Evolutionary conservation across 23 tunicate species (phyloP), one percentile per base, ranked within the genome.

Genomic region (Phallusia fumigata): DNA sequence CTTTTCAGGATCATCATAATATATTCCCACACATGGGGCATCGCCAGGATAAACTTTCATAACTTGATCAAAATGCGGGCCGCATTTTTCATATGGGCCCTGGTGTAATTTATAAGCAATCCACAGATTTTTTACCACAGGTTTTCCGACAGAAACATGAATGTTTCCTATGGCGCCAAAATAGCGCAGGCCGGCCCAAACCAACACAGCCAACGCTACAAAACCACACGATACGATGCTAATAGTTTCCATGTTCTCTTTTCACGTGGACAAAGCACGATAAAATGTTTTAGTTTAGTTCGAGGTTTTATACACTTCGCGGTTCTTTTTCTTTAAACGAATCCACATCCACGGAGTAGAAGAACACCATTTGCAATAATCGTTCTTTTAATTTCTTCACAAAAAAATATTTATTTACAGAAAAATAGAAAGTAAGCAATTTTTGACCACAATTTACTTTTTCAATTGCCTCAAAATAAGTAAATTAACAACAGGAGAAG

Each of bases 41-140:
- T 84, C 77, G 6, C 50, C 86, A n/a, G 87, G 87, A 53, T 65
- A 58, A 53, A 51, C 35, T 73, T 79, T 31, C 2, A 30, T 22
- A 52, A 53, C 64, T 84, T 84, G 81, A 21, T 65, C 50, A 30
- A 84, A 84, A 53, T 84, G 87, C 13, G 87, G 75, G 34, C 81
- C 87, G 76, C 87, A 84, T 31, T 84, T 76, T 76, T 84, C 53
- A 45, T 84, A 84, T 0, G 87, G 81, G 3, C 87, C 87, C 18
- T 22, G 10, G 32, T 84, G 81, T 19, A 31, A 12, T 64, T 84
- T 84, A 33, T 84, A 84, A 18, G 87, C 87, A 84, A 84, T 84
- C 87, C 87, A 84, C 10, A 84, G 81, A 76, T 84, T 76, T 24
- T 36, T 76, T 31, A 84, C 18, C 26, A 33, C 36, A 11, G 87